These are phyloP conservation scores for western clawed frog (Xenopus tropicalis) DNA, from an alignment of 2,113 vertebrate species.

Conservation along the genomic window DNA sequence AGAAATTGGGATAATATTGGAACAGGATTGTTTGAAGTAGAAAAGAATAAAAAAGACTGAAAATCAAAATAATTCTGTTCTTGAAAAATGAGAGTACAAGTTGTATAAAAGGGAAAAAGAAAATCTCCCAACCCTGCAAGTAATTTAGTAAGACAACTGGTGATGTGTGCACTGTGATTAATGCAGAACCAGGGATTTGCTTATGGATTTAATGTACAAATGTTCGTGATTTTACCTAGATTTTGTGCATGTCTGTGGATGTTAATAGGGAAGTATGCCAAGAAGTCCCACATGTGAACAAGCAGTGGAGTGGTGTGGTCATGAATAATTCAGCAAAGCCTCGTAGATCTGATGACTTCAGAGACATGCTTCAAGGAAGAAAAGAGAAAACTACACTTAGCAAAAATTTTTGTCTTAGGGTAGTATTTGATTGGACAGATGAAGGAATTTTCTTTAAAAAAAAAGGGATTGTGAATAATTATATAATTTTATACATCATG, in stretches of 20 bases:
- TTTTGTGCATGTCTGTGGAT: not conserved
- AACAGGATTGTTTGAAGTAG: slow-evolving; percentile 52
- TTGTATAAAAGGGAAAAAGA: slow-evolving; percentile 49
- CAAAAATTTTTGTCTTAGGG: not conserved
- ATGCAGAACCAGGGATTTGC: slow-evolving; percentile 38
- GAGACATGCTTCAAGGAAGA: slow-evolving; percentile 50
- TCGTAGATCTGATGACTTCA: slow-evolving; percentile 63
- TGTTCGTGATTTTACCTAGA: slow-evolving; percentile 22
- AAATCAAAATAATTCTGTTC: slow-evolving; percentile 20
- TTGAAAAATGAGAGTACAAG: slow-evolving; percentile 7
- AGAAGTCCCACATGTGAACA: slow-evolving; percentile 42
- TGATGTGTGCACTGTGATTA: slow-evolving; percentile 40
- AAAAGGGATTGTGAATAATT: not conserved
- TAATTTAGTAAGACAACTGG: slow-evolving; percentile 42
- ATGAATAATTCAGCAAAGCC: slow-evolving; percentile 72
- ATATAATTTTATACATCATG: too few species aligned
- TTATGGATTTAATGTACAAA: slow-evolving; percentile 42
- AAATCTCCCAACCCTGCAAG: slow-evolving; percentile 4
- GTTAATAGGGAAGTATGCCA: slow-evolving; percentile 38
- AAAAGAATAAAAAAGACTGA: slow-evolving; percentile 43
- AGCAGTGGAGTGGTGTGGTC: slow-evolving; percentile 50
- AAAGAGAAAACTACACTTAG: slow-evolving; percentile 1
- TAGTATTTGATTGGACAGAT: slow-evolving; percentile 18
- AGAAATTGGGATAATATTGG: not conserved
- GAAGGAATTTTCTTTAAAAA: not conserved